Evolutionary conservation across 2,888 invertebrate genomes (phyloP), one percentile per base, ranked within the genome.

Genomic region (Diarsia mendica): DNA sequence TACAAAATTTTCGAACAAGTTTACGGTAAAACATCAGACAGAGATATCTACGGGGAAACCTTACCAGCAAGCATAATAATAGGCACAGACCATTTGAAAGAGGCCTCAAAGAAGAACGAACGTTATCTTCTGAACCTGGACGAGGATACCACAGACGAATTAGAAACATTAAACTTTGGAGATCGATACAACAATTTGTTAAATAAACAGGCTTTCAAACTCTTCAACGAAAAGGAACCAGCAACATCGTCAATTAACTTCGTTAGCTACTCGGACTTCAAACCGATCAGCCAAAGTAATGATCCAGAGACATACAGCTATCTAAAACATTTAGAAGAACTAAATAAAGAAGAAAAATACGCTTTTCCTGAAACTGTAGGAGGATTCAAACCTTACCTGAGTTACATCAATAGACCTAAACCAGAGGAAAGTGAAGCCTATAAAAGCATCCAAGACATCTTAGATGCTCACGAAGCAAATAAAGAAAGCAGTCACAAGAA

Each of bases 11-110:
- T 96, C 80, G 94, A 95, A 63, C 94, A 95, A 83, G 88, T 96
- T 8, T 96, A 96, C 81, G 95, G 95, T 0, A 95, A 92, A 85
- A 96, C 96, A 3, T 96, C 96, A 0, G 96, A 96, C 82, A 94
- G 90, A 75, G 93, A 96, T 0, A 89, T 96, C 0, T 96, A 93
- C 58, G 94, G 95, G 8, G 91, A 86, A 0, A 90, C 90, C 0
- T 79, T 96, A 33, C 95, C 95, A 9, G 89, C 94, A 0, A 85
- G 84, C 67, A 77, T 92, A 9, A 89, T 39, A 28, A 49, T 80
- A n/a, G 77, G 77, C 28, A 75, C 20, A 15, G 90, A 90, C 4
- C 85, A 85, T 13, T 87, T 87, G 61, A 79, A 87, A 10, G 89
- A 92, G 66, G 93, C 94, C 0, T 90, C 93, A 0, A 92, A 95